A percentile compares a stretch with the other conserved stretches of the same genome.
These are phyloP conservation scores for Argentina silus DNA, from an alignment of 2,797 vertebrate species.

Conservation along the genomic window DNA sequence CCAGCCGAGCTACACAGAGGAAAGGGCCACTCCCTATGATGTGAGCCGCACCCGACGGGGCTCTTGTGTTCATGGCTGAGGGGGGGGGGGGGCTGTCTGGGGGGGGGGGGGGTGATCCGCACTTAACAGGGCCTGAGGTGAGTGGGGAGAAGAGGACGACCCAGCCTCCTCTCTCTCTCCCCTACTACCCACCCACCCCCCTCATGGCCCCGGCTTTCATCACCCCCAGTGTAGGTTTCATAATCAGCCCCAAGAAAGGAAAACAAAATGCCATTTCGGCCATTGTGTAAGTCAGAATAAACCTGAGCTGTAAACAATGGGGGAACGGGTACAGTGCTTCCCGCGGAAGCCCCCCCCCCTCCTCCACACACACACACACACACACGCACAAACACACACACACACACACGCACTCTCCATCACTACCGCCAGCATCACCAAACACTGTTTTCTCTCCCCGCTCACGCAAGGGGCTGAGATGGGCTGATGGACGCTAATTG, in stretches of 20 bases:
- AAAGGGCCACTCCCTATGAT: not conserved
- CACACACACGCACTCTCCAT: constrained; percentile 37
- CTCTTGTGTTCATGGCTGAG: not conserved
- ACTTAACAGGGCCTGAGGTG: not conserved
- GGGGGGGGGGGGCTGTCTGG: not conserved
- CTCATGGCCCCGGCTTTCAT: constrained; percentile 31
- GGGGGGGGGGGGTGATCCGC: not conserved
- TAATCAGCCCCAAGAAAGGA: constrained; percentile 66
- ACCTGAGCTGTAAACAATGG: constrained; percentile 71
- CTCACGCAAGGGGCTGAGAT: constrained; percentile 55
- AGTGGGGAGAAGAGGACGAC: not conserved
- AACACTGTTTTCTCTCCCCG: constrained; percentile 43
- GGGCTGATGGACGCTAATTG: constrained; percentile 57
- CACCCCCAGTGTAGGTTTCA: constrained; percentile 27
- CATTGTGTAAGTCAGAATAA: constrained; percentile 78
- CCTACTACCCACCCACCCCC: not conserved
- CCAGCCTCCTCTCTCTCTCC: constrained; percentile 3
- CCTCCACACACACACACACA: constrained; percentile 21
- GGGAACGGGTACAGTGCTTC: constrained; percentile 64
- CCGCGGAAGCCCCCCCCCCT: constrained; percentile 61
- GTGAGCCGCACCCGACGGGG: not conserved
- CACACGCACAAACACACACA: not conserved
- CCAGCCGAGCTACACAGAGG: not conserved
- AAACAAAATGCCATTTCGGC: constrained; percentile 75
- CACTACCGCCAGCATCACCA: constrained; percentile 19